Evolutionary conservation across 2,797 vertebrate genomes (phyloP).

Genomic region (Cryptoprocta ferox): DNA sequence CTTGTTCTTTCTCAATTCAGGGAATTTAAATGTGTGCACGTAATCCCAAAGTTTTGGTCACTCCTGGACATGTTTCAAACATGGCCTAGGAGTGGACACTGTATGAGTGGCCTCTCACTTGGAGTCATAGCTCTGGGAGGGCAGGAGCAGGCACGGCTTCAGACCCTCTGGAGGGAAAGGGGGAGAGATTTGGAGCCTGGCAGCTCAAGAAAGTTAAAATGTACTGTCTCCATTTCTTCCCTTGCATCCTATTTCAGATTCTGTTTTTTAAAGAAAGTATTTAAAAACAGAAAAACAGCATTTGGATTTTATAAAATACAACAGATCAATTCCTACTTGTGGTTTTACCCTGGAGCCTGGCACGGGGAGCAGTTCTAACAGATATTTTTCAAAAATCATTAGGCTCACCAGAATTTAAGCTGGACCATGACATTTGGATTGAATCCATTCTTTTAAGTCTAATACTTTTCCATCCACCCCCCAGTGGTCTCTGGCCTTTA

Average conservation of each 20-base stretch:
- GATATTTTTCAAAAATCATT: slow-evolving; percentile 77
- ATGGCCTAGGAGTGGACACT: background rate
- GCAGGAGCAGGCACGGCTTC: background rate
- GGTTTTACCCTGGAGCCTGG: slow-evolving; percentile 72
- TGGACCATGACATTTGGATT: slow-evolving; percentile 47
- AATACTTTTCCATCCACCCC: background rate
- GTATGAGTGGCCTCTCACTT: background rate
- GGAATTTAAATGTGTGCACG: background rate
- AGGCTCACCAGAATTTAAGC: slow-evolving; percentile 61
- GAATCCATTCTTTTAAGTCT: background rate
- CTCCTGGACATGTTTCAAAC: background rate
- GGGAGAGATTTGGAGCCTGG: background rate
- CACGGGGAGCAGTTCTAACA: slow-evolving; percentile 30
- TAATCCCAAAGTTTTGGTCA: background rate
- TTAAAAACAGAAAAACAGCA: slow-evolving; percentile 68
- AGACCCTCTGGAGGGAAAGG: background rate
- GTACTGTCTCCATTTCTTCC: background rate
- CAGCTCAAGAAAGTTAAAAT: slow-evolving; percentile 7
- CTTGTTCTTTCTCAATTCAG: slow-evolving; percentile 4
- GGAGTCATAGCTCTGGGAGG: background rate
- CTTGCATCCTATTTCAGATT: slow-evolving; percentile 55
- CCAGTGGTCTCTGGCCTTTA: slow-evolving; percentile 46
- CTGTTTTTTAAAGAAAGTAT: background rate
- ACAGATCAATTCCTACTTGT: slow-evolving; percentile 70
- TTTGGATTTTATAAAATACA: slow-evolving; percentile 78